Evolutionary conservation across 2,797 vertebrate species (phyloP).

Genomic region (Lepilemur septentrionalis): DNA sequence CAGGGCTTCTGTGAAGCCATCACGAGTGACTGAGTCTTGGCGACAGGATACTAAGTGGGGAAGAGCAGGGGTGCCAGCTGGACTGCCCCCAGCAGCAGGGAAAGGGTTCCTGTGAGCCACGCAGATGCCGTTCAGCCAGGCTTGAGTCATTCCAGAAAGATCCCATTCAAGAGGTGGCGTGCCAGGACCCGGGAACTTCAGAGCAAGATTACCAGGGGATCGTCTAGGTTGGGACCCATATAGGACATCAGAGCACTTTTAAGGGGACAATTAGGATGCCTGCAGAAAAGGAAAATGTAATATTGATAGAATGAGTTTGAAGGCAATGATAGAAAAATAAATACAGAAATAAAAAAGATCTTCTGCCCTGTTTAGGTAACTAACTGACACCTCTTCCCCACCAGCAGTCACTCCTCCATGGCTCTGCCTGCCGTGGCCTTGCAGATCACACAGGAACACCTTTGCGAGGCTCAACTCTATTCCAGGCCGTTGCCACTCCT

Average conservation of each 20-base stretch:
- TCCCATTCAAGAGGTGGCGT: neutral
- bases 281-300: neutral
- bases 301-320: neutral
- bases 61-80: accelerated
- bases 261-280: neutral
- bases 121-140: neutral
- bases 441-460: neutral
- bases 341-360: neutral
- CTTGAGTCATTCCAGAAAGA: neutral
- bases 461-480: neutral
- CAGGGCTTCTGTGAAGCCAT: neutral
- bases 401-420: neutral
- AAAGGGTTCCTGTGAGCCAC: neutral
- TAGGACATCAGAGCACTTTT: neutral
- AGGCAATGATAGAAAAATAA: neutral
- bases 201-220: neutral
- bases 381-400: neutral
- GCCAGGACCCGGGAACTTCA: neutral
- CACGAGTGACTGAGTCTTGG: no score
- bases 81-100: neutral
- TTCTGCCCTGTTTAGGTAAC: neutral
- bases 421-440: neutral
- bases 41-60: neutral
- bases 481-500: neutral
- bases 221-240: neutral